These are phyloP conservation scores for Pangasianodon gigas DNA, from an alignment of 2,113 vertebrate genomes.

Conservation along the genomic window DNA sequence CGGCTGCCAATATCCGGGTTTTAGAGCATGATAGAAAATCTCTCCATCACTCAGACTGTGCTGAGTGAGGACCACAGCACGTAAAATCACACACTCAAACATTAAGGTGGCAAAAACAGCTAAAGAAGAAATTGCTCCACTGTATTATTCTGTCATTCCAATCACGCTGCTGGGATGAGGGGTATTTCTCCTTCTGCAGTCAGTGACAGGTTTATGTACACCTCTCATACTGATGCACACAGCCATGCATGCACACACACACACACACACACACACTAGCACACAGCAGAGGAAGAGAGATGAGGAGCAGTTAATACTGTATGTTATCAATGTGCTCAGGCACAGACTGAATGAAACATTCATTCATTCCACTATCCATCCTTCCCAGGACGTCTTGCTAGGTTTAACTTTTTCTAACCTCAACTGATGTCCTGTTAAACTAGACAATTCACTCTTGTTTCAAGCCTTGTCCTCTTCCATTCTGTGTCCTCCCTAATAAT, in stretches of 20 bases:
- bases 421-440: not conserved
- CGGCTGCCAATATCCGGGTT: not conserved
- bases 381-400: not conserved
- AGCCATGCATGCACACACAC: conserved; percentile 6
- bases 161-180: not conserved
- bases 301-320: conserved; percentile 35
- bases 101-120: not conserved
- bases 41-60: not conserved
- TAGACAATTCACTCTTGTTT: not conserved
- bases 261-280: conserved; percentile 32
- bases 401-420: not conserved
- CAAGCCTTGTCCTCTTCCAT: not conserved
- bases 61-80: not conserved
- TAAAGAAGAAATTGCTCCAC: not conserved
- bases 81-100: not conserved
- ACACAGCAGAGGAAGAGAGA: not conserved
- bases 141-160: conserved; percentile 25
- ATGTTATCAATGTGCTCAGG: conserved; percentile 27
- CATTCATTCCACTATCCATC: not conserved
- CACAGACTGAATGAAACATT: conserved; percentile 43
- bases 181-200: conserved; percentile 4
- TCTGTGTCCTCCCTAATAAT: not conserved
- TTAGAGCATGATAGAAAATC: not conserved
- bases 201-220: conserved; percentile 3
- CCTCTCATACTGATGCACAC: not conserved